Evolutionary conservation across 64 coral and sea anemone species (phyloP).

Genomic region (Platygyra sinensis): DNA sequence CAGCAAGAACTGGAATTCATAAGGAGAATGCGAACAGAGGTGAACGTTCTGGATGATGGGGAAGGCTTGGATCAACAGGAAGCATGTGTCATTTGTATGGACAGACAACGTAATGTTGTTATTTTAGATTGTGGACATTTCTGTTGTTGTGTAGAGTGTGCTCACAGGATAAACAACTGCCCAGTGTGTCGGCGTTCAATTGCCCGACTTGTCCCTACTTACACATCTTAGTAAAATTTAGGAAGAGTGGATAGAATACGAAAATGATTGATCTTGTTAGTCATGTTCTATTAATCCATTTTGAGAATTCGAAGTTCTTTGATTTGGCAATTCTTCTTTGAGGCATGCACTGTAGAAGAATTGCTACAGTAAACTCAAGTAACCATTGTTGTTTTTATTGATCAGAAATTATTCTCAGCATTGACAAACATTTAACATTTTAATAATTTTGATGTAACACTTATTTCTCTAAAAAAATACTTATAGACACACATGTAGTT

Average conservation of each 20-base stretch:
- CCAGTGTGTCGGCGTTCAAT: conserved; percentile 85
- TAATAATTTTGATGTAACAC: too few relatives aligned
- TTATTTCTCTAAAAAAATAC: too few relatives aligned
- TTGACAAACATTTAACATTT: too few relatives aligned
- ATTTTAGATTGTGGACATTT: conserved; percentile 95
- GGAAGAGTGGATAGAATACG: not conserved
- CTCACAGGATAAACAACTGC: conserved; percentile 64
- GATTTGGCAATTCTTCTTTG: too few relatives aligned
- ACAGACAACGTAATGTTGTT: conserved; percentile 85
- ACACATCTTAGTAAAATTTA: conserved; percentile 45
- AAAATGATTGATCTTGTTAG: not conserved
- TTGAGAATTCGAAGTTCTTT: too few relatives aligned
- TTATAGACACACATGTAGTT: too few relatives aligned
- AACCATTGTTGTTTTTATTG: too few relatives aligned
- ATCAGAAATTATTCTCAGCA: too few relatives aligned
- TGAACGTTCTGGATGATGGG: not conserved
- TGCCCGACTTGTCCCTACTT: conserved; percentile 80
- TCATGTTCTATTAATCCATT: too few relatives aligned
- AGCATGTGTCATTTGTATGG: conserved; percentile 91
- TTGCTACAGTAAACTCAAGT: too few relatives aligned
- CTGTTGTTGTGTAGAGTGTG: conserved; percentile 78
- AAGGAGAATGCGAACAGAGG: conserved; percentile 35
- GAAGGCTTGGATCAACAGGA: conserved; percentile 57
- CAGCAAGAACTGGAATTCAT: conserved; percentile 46
- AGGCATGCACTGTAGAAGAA: too few relatives aligned